These are phyloP conservation scores for Laspeyria flexula DNA, from an alignment of 2,888 invertebrate species.

Conservation along the genomic window DNA sequence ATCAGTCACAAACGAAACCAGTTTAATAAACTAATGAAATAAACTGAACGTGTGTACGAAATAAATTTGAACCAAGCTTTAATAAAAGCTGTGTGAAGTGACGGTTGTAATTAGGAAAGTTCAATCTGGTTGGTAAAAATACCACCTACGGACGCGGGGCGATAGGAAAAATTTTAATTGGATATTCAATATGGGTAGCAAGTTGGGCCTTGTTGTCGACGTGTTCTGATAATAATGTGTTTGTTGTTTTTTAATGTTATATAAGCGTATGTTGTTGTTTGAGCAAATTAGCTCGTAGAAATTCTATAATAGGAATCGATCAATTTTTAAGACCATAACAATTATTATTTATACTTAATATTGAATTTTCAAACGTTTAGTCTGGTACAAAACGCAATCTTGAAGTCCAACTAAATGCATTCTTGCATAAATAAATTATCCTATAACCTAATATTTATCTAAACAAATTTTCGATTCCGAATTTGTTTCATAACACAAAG, in stretches of 20 bases:
- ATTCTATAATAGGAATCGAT: too few species aligned
- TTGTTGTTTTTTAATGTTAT: background rate
- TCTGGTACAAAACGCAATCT: too few species aligned
- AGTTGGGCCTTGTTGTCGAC: conserved; percentile 18
- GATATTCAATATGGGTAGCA: conserved; percentile 56
- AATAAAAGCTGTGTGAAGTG: conserved; percentile 37
- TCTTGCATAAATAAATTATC: too few species aligned
- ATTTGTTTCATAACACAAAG: too few species aligned
- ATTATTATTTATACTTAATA: too few species aligned
- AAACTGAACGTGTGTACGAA: conserved; percentile 18
- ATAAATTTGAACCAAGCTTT: conserved; percentile 15
- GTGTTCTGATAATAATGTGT: background rate
- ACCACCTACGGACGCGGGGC: conserved; percentile 46
- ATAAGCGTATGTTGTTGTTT: background rate
- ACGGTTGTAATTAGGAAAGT: conserved; percentile 70
- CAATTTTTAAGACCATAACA: too few species aligned
- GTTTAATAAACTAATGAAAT: conserved; percentile 5
- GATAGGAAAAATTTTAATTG: conserved; percentile 66
- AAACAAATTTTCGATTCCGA: too few species aligned
- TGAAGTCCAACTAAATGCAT: too few species aligned
- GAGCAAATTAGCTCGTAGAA: background rate
- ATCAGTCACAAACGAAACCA: too few species aligned
- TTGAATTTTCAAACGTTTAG: too few species aligned
- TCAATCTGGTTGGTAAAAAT: conserved; percentile 58
- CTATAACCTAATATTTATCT: too few species aligned